Conservation (phyloP, 2,797 vertebrate species). For the Lepidocolaptes lacrymiger region DNA sequence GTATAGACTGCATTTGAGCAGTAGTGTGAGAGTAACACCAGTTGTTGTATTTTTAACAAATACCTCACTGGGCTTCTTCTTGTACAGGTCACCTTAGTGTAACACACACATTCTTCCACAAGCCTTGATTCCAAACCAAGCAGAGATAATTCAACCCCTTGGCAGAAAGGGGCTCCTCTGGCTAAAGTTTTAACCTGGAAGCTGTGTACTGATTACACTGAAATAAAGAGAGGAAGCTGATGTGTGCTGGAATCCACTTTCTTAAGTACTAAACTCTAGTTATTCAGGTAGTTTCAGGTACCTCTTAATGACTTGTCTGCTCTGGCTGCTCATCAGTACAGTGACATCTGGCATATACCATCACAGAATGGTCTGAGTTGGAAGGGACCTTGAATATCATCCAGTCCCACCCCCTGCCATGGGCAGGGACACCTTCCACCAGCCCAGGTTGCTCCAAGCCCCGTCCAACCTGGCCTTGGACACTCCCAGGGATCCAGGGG, state of each 20-base stretch:
- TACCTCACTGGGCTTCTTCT: neutral
- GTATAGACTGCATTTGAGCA: neutral
- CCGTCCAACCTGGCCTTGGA: accelerated
- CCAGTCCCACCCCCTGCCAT: neutral
- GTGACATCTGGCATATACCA: neutral
- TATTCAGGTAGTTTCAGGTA: accelerated
- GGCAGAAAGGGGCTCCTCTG: neutral
- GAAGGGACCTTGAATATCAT: neutral
- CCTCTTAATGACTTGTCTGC: neutral
- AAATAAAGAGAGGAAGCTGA: slow-evolving; percentile 19
- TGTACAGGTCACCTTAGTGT: neutral
- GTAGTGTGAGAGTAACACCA: neutral
- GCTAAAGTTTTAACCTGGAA: neutral
- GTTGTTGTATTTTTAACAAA: neutral
- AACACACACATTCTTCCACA: neutral
- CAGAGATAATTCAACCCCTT: neutral
- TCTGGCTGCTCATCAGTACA: neutral
- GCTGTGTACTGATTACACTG: neutral
- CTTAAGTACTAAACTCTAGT: neutral
- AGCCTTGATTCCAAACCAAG: neutral
- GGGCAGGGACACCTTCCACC: neutral
- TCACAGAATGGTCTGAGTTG: neutral
- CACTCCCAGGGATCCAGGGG: neutral
- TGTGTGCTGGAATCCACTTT: neutral
- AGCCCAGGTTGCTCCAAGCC: neutral